A percentile compares a stretch with the other conserved stretches of the same genome.
phyloP scores from a whole-genome alignment of 2,888 invertebrate genomes.

The Drosophila greeni region DNA sequence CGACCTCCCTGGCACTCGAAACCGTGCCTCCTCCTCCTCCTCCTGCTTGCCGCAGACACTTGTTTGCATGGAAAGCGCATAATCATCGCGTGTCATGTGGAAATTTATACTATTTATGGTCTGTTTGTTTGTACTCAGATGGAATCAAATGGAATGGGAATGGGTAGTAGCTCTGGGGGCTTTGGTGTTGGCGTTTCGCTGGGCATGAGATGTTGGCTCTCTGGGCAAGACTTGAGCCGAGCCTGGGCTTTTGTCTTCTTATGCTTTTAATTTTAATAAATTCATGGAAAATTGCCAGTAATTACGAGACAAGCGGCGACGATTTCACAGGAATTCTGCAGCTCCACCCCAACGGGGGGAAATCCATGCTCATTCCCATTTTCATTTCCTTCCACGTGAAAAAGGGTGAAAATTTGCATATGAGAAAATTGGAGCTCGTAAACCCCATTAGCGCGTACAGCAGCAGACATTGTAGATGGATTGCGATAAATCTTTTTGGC shows the following conservation, averaged over 20 bases:
- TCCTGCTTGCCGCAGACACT: slow-evolving; percentile 24
- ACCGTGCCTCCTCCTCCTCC: background rate
- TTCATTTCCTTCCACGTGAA: slow-evolving; percentile 14
- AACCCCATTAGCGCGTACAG: slow-evolving; percentile 32
- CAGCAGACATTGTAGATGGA: slow-evolving; percentile 43
- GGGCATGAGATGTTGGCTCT: slow-evolving; percentile 31
- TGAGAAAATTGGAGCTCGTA: slow-evolving; percentile 37
- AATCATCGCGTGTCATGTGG: slow-evolving; percentile 74
- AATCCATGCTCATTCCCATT: slow-evolving; percentile 6
- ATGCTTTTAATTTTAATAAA: slow-evolving; percentile 60
- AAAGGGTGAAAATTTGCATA: slow-evolving; percentile 60
- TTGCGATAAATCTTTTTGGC: slow-evolving; percentile 51
- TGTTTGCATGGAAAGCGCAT: slow-evolving; percentile 69
- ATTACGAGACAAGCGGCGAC: slow-evolving; percentile 60
- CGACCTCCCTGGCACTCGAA: slow-evolving; percentile 13
- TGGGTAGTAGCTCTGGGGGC: slow-evolving; percentile 13
- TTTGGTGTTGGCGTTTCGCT: background rate
- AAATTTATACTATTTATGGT: slow-evolving; percentile 74
- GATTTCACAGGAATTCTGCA: slow-evolving; percentile 63
- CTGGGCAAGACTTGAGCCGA: slow-evolving; percentile 59
- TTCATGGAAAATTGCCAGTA: slow-evolving; percentile 71
- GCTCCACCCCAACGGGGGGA: background rate
- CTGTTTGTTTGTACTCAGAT: slow-evolving; percentile 60
- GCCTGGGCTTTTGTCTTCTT: slow-evolving; percentile 31
- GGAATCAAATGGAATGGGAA: slow-evolving; percentile 30